Base-by-base conservation (phyloP, 2,888 invertebrate species). In the Drosophila bunnanda region DNA sequence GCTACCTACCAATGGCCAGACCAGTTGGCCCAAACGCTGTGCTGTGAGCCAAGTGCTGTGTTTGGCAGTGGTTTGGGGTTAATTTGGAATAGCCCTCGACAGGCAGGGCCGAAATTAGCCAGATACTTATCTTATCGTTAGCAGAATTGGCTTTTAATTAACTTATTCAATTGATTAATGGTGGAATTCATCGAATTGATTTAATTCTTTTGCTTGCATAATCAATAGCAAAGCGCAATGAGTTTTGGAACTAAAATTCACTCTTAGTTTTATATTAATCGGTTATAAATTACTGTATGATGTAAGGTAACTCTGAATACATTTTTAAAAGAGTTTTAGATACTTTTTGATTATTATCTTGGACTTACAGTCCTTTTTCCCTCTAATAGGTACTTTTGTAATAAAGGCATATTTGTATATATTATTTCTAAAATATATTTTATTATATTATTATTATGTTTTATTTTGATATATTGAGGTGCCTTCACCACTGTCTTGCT, bases 401-500 rank as follows among this genome's bases (percentile, higher is more conserved):
- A n/a, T n/a, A n/a, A n/a, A n/a, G n/a, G n/a, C n/a, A n/a, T n/a
- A n/a, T n/a, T n/a, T n/a, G n/a, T n/a, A n/a, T n/a, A n/a, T n/a
- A n/a, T n/a, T n/a, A n/a, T n/a, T n/a, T n/a, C n/a, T n/a, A n/a
- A n/a, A n/a, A n/a, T n/a, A n/a, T n/a, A n/a, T n/a, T n/a, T n/a
- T n/a, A n/a, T n/a, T n/a, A n/a, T n/a, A n/a, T n/a, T n/a, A n/a
- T n/a, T n/a, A n/a, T n/a, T n/a, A n/a, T n/a, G n/a, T n/a, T n/a
- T n/a, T n/a, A n/a, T n/a, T n/a, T n/a, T n/a, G n/a, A n/a, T n/a
- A n/a, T n/a, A n/a, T n/a, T n/a, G n/a, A n/a, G 25, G 25, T 12
- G 10, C 10, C 30, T 12, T 2, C 9, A 17, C 67, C 82, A 81
- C 72, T 81, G 82, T 88, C 52, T 59, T 13, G 36, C 57, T 65